A percentile compares a stretch with the other conserved stretches of the same genome.
Evolutionary conservation across 2,113 vertebrate genomes (phyloP).

Genomic region (Naja naja): DNA sequence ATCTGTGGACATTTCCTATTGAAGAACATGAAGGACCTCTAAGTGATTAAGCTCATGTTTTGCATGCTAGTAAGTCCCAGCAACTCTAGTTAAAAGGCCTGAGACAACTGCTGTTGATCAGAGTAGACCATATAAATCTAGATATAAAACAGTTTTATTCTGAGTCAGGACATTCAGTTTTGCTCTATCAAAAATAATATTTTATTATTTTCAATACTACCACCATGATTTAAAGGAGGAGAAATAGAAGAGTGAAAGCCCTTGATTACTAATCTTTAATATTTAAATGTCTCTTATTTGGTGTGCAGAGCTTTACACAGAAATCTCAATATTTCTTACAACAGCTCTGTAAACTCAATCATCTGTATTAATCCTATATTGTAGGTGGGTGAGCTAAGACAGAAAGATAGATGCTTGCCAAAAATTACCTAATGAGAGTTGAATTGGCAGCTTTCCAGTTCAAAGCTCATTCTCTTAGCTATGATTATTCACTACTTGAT

Average conservation of each 20-base stretch:
- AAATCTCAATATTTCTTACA: not conserved
- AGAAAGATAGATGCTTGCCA: not conserved
- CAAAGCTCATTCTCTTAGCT: not conserved
- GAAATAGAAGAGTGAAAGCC: not conserved
- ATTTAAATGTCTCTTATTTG: not conserved
- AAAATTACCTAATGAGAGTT: not conserved
- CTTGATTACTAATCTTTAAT: not conserved
- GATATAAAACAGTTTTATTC: not conserved
- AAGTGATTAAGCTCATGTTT: not conserved
- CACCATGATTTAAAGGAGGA: not conserved
- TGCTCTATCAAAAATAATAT: not conserved
- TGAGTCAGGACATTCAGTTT: not conserved
- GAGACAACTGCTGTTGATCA: not conserved
- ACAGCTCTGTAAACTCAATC: not conserved
- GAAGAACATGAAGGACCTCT: not conserved
- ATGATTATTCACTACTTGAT: not conserved
- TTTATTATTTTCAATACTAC: not conserved
- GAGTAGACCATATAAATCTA: not conserved
- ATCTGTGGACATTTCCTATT: not conserved
- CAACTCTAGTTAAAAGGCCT: not conserved
- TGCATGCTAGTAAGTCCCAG: not conserved
- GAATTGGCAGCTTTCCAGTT: not conserved
- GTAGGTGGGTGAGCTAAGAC: not conserved
- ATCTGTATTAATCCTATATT: not conserved
- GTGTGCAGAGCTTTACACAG: not conserved